These are phyloP conservation scores for Erebia palarica DNA, from an alignment of 2,888 invertebrate genomes.

Conservation along the genomic window DNA sequence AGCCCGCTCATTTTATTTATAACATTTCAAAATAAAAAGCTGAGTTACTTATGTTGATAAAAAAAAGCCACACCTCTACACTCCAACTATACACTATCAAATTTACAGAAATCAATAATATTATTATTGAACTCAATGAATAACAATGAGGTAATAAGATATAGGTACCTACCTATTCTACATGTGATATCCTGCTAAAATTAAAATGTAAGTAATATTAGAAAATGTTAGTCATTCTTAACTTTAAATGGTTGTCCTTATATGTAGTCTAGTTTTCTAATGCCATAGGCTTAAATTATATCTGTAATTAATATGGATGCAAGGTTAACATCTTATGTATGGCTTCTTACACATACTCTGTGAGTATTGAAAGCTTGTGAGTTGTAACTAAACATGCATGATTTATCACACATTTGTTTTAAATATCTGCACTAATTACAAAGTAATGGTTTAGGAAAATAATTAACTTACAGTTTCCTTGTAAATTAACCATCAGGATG, in stretches of 20 bases:
- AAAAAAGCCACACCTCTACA: no score
- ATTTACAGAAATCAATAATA: no score
- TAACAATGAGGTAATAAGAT: no score
- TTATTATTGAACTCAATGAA: no score
- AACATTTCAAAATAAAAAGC: no score
- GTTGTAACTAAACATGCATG: not conserved
- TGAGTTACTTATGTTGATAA: no score
- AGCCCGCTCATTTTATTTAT: no score
- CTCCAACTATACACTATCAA: no score
- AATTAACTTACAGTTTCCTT: slow-evolving; percentile 35
- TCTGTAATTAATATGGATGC: slow-evolving; percentile 16
- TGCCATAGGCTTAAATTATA: slow-evolving; percentile 12
- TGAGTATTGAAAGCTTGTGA: not conserved
- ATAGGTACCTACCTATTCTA: no score
- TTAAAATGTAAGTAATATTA: no score
- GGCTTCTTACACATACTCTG: slow-evolving; percentile 9
- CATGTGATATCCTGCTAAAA: no score
- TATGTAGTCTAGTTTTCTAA: not conserved
- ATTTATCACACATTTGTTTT: slow-evolving; percentile 1
- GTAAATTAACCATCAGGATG: slow-evolving; percentile 31
- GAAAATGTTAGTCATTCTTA: not conserved
- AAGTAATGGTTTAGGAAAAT: slow-evolving; percentile 4
- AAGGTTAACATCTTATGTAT: slow-evolving; percentile 18
- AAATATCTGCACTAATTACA: not conserved
- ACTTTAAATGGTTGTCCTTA: slow-evolving; percentile 2